phyloP scores from a whole-genome alignment of 1,140 invertebrate genomes.

The Medauroidea extradentata region DNA sequence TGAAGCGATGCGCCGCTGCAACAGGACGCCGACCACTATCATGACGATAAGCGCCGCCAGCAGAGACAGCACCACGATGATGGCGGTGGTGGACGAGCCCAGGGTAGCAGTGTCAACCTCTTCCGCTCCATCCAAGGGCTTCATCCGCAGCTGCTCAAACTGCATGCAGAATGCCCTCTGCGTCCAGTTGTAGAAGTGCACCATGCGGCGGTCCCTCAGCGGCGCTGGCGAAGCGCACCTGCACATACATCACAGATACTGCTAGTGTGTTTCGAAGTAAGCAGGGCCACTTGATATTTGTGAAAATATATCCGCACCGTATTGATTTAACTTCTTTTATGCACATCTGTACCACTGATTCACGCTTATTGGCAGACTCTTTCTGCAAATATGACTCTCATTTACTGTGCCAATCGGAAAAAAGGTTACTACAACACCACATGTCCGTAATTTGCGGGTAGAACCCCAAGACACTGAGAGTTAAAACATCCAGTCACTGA shows the following conservation, averaged over 20 bases:
- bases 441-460: too few species aligned
- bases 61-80: not conserved
- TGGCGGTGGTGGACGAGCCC: not conserved
- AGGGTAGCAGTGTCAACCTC: not conserved
- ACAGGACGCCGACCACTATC: not conserved
- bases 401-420: too few species aligned
- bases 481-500: too few species aligned
- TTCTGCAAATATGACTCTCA: too few species aligned
- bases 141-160: conserved; percentile 20
- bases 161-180: conserved; percentile 42
- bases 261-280: not conserved
- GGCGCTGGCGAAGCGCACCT: conserved; percentile 43
- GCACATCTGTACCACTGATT: too few species aligned
- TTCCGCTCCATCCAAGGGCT: not conserved
- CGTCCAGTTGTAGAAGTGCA: conserved; percentile 48
- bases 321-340: too few species aligned
- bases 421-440: too few species aligned
- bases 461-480: too few species aligned
- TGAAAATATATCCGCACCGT: too few species aligned
- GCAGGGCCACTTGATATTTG: too few species aligned
- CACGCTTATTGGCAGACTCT: too few species aligned
- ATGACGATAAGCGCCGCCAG: not conserved
- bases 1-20: not conserved
- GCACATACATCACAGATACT: conserved; percentile 5
- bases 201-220: conserved; percentile 41